phyloP scores from a whole-genome alignment of 1,140 invertebrate species.

The Trichonephila inaurata region DNA sequence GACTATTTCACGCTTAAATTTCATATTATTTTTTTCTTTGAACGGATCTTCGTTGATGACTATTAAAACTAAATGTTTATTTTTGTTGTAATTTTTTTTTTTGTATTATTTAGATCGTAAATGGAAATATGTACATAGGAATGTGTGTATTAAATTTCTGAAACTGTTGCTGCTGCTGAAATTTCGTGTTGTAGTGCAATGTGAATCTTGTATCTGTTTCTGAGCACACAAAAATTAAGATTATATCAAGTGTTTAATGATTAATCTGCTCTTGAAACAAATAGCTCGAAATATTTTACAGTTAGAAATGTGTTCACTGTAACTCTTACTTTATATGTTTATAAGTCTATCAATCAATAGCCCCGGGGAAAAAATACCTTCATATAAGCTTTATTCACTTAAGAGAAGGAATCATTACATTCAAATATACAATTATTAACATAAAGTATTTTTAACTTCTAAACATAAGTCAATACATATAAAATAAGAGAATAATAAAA shows the following conservation, averaged over 20 bases:
- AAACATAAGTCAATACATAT: too few relatives aligned
- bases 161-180: conserved; percentile 22
- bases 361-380: too few relatives aligned
- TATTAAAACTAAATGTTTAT: neutral
- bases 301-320: too few relatives aligned
- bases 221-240: conserved; percentile 7
- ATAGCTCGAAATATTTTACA: too few relatives aligned
- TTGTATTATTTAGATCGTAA: neutral
- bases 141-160: neutral
- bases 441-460: too few relatives aligned
- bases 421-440: too few relatives aligned
- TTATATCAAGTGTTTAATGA: neutral
- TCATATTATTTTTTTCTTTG: too few relatives aligned
- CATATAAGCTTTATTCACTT: too few relatives aligned
- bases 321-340: too few relatives aligned
- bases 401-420: too few relatives aligned
- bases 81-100: neutral
- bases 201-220: neutral
- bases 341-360: too few relatives aligned
- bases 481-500: too few relatives aligned
- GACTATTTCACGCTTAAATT: neutral
- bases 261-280: neutral
- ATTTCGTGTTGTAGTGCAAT: conserved; percentile 19
- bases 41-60: neutral
- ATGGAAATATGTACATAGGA: neutral